Base-by-base conservation (phyloP, 53 echinoderm and acorn worm genomes). In the Patiria pectinifera region DNA sequence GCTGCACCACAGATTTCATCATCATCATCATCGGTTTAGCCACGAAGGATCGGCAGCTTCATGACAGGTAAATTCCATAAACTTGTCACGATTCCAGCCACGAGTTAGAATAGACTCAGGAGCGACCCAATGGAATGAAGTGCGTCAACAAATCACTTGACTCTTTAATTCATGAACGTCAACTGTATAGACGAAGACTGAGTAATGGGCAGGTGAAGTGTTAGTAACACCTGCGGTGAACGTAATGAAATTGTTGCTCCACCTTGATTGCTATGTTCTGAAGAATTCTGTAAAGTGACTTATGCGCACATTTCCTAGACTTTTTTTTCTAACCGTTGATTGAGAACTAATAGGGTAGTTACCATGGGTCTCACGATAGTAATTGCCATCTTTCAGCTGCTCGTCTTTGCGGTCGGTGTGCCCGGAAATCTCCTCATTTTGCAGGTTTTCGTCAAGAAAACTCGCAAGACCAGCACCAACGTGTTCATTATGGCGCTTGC, bases 401-500 rank as follows among this genome's bases (percentile, higher is more conserved):
- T 93, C 10, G 93, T 95, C n/a, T 93, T 93, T 61, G 48, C 93
- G 11, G 86, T 95, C 45, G 95, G 95, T 16, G 91, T 95, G 23
- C 95, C 95, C 16, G 95, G 95, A 44, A 95, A 95, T 86, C 69
- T 91, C 24, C 93, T 95, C 21, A 95, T 95, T 19, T n/a, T 93
- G 48, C 85, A 66, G 46, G 95, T 95, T 6, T 95, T 93, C 53
- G 25, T 85, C 66, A 93, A 93, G 48, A 95, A 95, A 93, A 80
- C 83, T 24, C 74, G 86, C 21, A 85, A 91, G 26, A 93, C 91
- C 23, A 95, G 95, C 44, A 92, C 95, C 49, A 93, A 95, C 48
- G 93, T 95, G 45, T 92, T 95, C 59, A 95, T 95, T 18, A 91
- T 91, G 74, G 89, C 86, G 7, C 84, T 95, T 9, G 76, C 93